These are phyloP conservation scores for Oscheius myriophilus DNA, from an alignment of 2,888 invertebrate genomes.

Conservation along the genomic window DNA sequence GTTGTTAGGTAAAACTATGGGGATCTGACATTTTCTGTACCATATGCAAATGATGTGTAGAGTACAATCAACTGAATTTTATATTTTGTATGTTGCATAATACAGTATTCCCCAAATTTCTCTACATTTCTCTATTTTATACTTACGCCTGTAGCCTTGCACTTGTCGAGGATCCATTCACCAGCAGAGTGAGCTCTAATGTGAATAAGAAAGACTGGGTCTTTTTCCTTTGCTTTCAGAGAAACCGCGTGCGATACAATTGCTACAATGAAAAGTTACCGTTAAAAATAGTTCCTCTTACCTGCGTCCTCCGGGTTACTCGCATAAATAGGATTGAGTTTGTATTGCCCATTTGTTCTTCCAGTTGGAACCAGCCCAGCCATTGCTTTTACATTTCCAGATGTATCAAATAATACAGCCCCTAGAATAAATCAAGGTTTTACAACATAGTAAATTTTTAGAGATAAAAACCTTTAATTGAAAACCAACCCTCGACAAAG, in stretches of 20 bases:
- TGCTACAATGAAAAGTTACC: not conserved
- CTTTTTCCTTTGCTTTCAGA: not conserved
- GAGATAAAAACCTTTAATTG: not conserved
- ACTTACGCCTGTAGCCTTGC: constrained; percentile 1
- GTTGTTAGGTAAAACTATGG: too few species aligned
- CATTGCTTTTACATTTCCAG: constrained; percentile 1
- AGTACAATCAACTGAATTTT: too few species aligned
- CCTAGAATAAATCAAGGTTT: too few species aligned
- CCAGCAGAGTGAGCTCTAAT: constrained; percentile 21
- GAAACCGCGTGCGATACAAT: constrained; percentile 9
- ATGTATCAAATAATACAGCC: not conserved
- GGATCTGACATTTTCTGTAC: too few species aligned
- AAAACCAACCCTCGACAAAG: constrained; percentile 14
- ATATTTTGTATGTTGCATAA: too few species aligned
- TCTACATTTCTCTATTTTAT: too few species aligned
- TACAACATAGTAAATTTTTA: too few species aligned
- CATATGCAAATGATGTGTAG: too few species aligned
- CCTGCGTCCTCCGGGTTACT: constrained; percentile 13
- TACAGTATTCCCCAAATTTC: too few species aligned
- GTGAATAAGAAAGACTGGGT: constrained; percentile 11
- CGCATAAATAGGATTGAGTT: constrained; percentile 23
- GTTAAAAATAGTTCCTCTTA: not conserved
- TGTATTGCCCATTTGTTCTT: constrained; percentile 1
- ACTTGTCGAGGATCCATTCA: constrained; percentile 21
- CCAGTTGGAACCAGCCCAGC: constrained; percentile 11